Evolutionary conservation across 2,888 invertebrate species (phyloP).

Genomic region (Rhyacophila evoluta): DNA sequence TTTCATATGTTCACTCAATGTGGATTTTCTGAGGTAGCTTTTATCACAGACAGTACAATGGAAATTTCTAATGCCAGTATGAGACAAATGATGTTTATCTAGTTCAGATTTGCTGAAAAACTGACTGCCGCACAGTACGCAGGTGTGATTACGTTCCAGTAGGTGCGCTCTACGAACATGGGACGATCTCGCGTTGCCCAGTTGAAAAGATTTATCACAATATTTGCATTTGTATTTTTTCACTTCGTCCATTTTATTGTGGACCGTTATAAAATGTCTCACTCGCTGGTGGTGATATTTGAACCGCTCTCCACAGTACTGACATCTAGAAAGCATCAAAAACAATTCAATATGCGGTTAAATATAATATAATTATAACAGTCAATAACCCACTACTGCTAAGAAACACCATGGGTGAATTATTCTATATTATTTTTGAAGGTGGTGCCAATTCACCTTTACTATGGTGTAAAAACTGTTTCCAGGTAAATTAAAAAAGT

Average conservation of each 20-base stretch:
- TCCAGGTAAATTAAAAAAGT: too few species aligned
- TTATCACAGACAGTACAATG: slow-evolving; percentile 37
- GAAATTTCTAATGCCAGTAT: slow-evolving; percentile 32
- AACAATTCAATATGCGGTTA: too few species aligned
- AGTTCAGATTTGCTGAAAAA: slow-evolving; percentile 35
- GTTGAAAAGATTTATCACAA: slow-evolving; percentile 33
- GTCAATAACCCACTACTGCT: too few species aligned
- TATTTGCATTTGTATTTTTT: slow-evolving; percentile 37
- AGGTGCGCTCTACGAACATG: slow-evolving; percentile 42
- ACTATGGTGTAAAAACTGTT: too few species aligned
- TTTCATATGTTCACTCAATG: slow-evolving; percentile 38
- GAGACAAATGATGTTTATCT: slow-evolving; percentile 31
- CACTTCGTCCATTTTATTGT: slow-evolving; percentile 37
- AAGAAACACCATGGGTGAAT: too few species aligned
- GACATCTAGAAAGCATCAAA: slow-evolving; percentile 42
- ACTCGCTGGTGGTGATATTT: slow-evolving; percentile 31
- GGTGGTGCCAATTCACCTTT: too few species aligned
- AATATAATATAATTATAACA: too few species aligned
- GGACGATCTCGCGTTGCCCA: slow-evolving; percentile 16
- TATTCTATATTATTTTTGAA: too few species aligned
- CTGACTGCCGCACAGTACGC: slow-evolving; percentile 7
- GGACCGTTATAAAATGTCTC: slow-evolving; percentile 33
- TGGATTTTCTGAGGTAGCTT: slow-evolving; percentile 32
- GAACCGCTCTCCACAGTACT: slow-evolving; percentile 34
- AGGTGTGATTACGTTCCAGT: slow-evolving; percentile 30